Percentiles rank a stretch among this genome's conserved stretches.
Evolutionary conservation across 2,888 invertebrate genomes (phyloP).

Genomic region (Rhopalosiphum nymphaeae): DNA sequence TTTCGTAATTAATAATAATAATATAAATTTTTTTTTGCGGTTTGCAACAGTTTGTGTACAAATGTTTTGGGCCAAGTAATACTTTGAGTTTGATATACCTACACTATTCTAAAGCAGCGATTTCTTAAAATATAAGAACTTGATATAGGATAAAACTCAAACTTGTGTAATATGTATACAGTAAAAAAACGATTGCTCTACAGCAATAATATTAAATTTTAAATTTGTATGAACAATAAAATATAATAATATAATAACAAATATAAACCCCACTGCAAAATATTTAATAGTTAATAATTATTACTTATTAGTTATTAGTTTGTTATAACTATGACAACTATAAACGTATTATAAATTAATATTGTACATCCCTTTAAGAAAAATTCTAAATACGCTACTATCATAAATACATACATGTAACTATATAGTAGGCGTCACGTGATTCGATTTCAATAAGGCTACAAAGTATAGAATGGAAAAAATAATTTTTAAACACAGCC

Average conservation of each 20-base stretch:
- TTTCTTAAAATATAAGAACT: not conserved
- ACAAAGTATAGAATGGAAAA: not conserved
- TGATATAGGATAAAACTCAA: not conserved
- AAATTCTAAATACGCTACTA: not conserved
- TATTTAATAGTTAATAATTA: no score
- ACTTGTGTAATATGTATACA: not conserved
- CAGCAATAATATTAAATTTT: not conserved
- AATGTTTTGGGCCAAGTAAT: no score
- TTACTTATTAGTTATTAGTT: not conserved
- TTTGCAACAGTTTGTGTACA: no score
- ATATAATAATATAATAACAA: not conserved
- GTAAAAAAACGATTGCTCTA: not conserved
- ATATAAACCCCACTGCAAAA: not conserved
- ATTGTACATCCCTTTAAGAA: not conserved
- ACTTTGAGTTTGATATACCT: no score
- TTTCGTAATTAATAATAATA: no score
- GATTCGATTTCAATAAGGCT: not conserved
- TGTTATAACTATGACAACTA: not conserved
- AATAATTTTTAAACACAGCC: not conserved
- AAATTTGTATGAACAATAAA: not conserved
- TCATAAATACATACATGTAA: not conserved
- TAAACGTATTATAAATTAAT: no score
- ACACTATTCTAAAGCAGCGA: no score
- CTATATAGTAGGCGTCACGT: not conserved
- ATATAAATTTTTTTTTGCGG: no score